phyloP scores from a whole-genome alignment of 2,113 vertebrate genomes.

The Carettochelys insculpta region DNA sequence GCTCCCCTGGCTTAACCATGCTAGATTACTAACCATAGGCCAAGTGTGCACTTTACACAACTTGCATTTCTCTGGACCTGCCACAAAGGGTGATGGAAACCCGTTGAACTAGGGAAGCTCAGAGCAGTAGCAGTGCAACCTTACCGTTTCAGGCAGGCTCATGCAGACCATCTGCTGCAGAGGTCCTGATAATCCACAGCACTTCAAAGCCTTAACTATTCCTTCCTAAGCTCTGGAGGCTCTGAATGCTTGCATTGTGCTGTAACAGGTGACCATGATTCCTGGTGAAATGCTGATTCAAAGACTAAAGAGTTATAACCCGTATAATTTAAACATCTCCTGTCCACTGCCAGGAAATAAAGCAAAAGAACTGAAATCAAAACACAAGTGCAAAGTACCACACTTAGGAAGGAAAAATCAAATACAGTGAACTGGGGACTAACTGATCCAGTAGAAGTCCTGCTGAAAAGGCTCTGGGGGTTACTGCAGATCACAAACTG shows the following conservation, averaged over 20 bases:
- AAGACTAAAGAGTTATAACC: background rate
- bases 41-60: background rate
- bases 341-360: slow-evolving; percentile 12
- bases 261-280: slow-evolving; percentile 36
- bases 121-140: slow-evolving; percentile 18
- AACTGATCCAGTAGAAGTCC: too few species aligned
- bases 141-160: background rate
- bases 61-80: slow-evolving; percentile 33
- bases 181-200: slow-evolving; percentile 62
- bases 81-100: slow-evolving; percentile 25
- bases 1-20: too few species aligned
- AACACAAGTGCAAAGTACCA: too few species aligned
- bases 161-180: slow-evolving; percentile 55
- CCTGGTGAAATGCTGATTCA: slow-evolving; percentile 20
- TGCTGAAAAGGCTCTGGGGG: too few species aligned
- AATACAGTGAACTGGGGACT: too few species aligned
- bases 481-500: too few species aligned
- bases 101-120: slow-evolving; percentile 16
- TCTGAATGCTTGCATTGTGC: slow-evolving; percentile 48
- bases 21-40: slow-evolving; percentile 1
- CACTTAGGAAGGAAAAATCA: too few species aligned
- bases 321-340: slow-evolving; percentile 5
- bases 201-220: slow-evolving; percentile 60
- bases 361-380: background rate
- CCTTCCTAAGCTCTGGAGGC: slow-evolving; percentile 54